phyloP scores from a whole-genome alignment of 2,888 invertebrate genomes.

The Pantelozetes paolii region DNA sequence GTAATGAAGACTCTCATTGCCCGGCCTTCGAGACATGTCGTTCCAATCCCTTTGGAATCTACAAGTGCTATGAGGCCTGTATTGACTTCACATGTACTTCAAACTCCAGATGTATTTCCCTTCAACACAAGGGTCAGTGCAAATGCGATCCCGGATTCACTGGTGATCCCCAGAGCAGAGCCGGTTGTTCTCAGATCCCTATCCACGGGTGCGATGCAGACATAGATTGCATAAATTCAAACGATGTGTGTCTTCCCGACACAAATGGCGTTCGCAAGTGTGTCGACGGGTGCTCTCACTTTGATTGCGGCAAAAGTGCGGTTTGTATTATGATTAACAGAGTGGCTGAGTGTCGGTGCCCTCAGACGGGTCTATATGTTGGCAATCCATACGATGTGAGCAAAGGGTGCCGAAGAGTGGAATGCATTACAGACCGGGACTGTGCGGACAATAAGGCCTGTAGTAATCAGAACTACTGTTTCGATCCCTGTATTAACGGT shows the following conservation, averaged over 20 bases:
- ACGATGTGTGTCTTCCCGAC: constrained; percentile 72
- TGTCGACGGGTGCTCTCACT: constrained; percentile 67
- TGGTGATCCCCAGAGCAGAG: constrained; percentile 83
- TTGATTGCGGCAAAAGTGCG: constrained; percentile 77
- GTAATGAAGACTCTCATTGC: constrained; percentile 46
- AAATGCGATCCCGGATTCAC: constrained; percentile 75
- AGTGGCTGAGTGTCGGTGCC: constrained; percentile 81
- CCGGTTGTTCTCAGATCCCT: constrained; percentile 65
- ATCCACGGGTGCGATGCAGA: constrained; percentile 46
- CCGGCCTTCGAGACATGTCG: constrained; percentile 46
- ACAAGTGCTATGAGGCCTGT: constrained; percentile 73
- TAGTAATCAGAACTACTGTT: constrained; percentile 68
- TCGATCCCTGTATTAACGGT: constrained; percentile 65
- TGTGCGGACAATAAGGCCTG: constrained; percentile 59
- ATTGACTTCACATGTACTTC: constrained; percentile 74
- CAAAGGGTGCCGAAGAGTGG: constrained; percentile 49
- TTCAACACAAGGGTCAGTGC: constrained; percentile 60
- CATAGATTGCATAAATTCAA: constrained; percentile 56
- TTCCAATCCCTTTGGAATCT: constrained; percentile 68
- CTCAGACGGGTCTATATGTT: constrained; percentile 70
- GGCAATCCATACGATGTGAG: constrained; percentile 80
- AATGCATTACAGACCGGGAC: constrained; percentile 56
- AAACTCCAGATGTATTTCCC: constrained; percentile 69
- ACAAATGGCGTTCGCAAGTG: constrained; percentile 50
- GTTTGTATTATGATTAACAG: constrained; percentile 84